A percentile compares a stretch with the other conserved stretches of the same genome.
Conservation (phyloP, 2,113 vertebrate genomes). For the Carettochelys insculpta region DNA sequence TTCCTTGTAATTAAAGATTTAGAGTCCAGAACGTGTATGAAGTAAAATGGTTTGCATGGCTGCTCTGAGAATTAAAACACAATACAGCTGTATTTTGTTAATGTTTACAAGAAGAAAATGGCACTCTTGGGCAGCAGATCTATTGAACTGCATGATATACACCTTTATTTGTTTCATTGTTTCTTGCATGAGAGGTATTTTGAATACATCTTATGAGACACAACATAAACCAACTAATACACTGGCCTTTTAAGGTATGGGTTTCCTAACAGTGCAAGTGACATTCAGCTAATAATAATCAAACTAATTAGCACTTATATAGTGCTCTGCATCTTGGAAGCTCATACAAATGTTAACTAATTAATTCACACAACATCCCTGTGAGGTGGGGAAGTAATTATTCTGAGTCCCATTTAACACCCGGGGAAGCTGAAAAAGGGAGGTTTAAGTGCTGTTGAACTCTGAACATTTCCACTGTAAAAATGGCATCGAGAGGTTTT, state of each 20-base stretch:
- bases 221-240: slow-evolving; percentile 4
- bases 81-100: slow-evolving; percentile 5
- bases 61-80: slow-evolving; percentile 26
- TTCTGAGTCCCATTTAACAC: neutral
- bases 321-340: slow-evolving; percentile 42
- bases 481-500: neutral
- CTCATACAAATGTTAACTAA: neutral
- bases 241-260: slow-evolving; percentile 33
- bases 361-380: slow-evolving; percentile 47
- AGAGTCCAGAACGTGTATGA: accelerated
- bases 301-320: slow-evolving; percentile 59
- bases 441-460: neutral
- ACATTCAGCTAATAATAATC: slow-evolving; percentile 61
- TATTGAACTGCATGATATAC: neutral
- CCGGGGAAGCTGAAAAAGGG: neutral
- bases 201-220: neutral
- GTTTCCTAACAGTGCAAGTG: slow-evolving; percentile 53
- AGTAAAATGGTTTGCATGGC: neutral
- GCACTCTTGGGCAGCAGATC: neutral
- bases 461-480: accelerated
- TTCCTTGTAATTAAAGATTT: slow-evolving; percentile 1
- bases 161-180: slow-evolving; percentile 25
- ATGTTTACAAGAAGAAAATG: slow-evolving; percentile 31
- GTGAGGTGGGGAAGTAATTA: slow-evolving; percentile 37
- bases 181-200: slow-evolving; percentile 7